A percentile compares a stretch with the other conserved stretches of the same genome.
Conservation (phyloP, 2,113 vertebrate species). For the Cavia aperea region DNA sequence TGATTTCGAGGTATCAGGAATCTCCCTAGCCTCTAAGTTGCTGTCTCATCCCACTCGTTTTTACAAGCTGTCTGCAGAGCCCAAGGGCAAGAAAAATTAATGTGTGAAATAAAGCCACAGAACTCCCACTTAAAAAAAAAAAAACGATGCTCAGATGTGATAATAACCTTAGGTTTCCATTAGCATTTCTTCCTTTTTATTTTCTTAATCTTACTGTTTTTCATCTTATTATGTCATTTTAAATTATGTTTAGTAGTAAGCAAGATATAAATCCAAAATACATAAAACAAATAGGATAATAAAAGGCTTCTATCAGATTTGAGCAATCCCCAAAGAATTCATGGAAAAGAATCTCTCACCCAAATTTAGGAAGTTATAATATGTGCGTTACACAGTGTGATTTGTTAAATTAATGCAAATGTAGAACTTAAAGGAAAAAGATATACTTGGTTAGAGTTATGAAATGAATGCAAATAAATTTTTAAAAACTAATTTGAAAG, state of each 20-base stretch:
- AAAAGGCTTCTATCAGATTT: not conserved
- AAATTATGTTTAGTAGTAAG: constrained; percentile 1
- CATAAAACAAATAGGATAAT: constrained; percentile 46
- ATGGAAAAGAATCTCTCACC: not conserved
- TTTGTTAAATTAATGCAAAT: constrained; percentile 38
- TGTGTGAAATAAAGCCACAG: not conserved
- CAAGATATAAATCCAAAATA: constrained; percentile 42
- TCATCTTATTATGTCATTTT: constrained; percentile 12
- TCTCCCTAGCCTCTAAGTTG: not conserved
- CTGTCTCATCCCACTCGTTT: not conserved
- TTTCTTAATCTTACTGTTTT: constrained; percentile 43
- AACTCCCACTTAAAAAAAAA: constrained; percentile 34
- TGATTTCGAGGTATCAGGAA: not conserved
- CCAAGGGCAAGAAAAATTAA: not conserved
- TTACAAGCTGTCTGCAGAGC: not conserved
- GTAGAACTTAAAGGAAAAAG: not conserved
- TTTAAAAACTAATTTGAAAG: constrained; percentile 24
- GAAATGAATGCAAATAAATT: not conserved
- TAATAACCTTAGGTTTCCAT: constrained; percentile 32
- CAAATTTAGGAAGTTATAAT: constrained; percentile 43
- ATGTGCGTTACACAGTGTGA: not conserved
- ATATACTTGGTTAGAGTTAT: not conserved
- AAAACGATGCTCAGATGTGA: constrained; percentile 22
- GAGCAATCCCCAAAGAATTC: constrained; percentile 45
- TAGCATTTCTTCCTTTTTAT: constrained; percentile 23